A percentile compares a stretch with the other conserved stretches of the same genome.
Evolutionary conservation across 2,113 vertebrate genomes (phyloP).

Genomic region (Egretta garzetta): DNA sequence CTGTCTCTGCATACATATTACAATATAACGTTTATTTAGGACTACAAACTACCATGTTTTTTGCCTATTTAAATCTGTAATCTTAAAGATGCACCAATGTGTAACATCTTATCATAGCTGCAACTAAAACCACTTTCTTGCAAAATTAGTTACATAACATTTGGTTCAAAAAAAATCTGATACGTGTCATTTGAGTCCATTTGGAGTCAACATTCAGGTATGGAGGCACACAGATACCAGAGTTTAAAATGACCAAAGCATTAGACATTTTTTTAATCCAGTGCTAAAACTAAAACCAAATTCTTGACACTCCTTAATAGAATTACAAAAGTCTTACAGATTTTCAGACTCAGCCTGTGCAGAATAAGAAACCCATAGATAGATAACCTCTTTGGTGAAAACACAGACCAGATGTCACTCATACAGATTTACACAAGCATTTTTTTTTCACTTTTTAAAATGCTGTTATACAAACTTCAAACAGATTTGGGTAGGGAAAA

Average conservation of each 20-base stretch:
- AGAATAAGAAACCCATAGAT: not conserved
- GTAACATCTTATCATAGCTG: not conserved
- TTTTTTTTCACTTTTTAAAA: not conserved
- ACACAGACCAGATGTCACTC: not conserved
- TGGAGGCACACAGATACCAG: not conserved
- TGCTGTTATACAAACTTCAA: not conserved
- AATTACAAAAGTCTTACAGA: not conserved
- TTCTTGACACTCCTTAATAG: not conserved
- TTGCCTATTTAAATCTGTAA: not conserved
- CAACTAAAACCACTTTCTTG: not conserved
- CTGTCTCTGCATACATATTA: not conserved
- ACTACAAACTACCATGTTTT: not conserved
- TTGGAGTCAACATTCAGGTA: not conserved
- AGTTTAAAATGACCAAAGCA: not conserved
- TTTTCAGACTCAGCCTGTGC: not conserved
- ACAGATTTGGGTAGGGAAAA: not conserved
- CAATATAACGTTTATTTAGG: not conserved
- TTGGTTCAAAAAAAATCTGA: not conserved
- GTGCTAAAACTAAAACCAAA: not conserved
- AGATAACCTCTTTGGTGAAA: fast-evolving
- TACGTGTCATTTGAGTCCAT: not conserved
- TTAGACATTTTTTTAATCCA: not conserved
- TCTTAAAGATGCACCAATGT: not conserved
- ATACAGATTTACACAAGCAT: not conserved
- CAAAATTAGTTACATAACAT: not conserved